These are phyloP conservation scores for Caretta caretta DNA, from an alignment of 2,113 vertebrate genomes.

Conservation along the genomic window DNA sequence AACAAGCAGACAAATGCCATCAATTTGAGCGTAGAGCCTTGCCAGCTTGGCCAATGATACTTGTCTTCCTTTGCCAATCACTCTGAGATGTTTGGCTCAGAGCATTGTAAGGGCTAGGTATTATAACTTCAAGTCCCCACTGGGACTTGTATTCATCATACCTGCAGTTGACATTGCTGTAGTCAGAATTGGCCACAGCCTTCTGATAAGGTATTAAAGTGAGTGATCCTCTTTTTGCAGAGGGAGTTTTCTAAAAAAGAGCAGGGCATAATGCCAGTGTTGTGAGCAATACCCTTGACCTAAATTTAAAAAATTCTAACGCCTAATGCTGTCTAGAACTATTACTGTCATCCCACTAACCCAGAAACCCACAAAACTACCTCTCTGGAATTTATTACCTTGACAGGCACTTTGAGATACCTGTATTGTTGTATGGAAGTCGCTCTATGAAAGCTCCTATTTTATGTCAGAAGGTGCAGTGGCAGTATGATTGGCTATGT, in stretches of 20 bases:
- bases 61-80: background rate
- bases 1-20: background rate
- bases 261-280: background rate
- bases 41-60: background rate
- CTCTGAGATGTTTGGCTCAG: background rate
- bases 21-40: background rate
- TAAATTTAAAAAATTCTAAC: background rate
- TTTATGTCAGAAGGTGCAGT: background rate
- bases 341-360: background rate
- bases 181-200: background rate
- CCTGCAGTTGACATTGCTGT: background rate
- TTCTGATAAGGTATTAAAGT: background rate
- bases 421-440: background rate
- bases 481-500: background rate
- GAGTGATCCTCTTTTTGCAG: background rate
- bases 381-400: background rate
- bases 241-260: background rate
- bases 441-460: background rate
- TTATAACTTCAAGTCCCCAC: background rate
- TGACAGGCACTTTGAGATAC: conserved; percentile 4
- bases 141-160: background rate
- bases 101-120: background rate
- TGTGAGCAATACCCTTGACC: conserved; percentile 15
- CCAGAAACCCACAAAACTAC: background rate
- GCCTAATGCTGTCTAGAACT: background rate